Conservation (phyloP, 2,797 vertebrate species). For the Eulemur albifrons region DNA sequence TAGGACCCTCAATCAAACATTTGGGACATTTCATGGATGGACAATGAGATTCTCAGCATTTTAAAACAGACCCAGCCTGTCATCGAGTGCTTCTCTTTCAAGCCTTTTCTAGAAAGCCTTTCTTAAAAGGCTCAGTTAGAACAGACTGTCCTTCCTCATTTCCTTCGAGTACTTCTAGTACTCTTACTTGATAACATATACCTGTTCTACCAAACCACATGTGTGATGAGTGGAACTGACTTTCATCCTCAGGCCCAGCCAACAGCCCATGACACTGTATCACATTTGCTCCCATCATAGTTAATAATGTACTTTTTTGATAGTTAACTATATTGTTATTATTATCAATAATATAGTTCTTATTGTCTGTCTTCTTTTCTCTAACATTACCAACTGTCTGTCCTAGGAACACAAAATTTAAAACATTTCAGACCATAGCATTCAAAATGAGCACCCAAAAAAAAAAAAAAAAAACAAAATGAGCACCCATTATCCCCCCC, state of each 20-base stretch:
- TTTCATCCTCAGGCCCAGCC: not conserved
- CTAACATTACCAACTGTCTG: not conserved
- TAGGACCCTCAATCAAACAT: slow-evolving; percentile 28
- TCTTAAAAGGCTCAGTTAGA: not conserved
- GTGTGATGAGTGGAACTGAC: not conserved
- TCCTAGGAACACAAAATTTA: not conserved
- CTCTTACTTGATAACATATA: not conserved
- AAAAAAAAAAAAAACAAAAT: too few relatives aligned
- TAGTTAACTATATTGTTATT: not conserved
- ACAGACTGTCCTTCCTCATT: not conserved
- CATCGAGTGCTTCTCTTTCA: not conserved
- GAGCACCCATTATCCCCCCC: not conserved
- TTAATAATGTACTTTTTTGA: not conserved
- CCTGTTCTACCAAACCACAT: not conserved
- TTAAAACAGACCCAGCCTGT: not conserved
- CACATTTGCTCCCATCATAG: not conserved
- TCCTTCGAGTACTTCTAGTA: not conserved
- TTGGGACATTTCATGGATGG: not conserved
- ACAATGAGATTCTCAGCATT: slow-evolving; percentile 18
- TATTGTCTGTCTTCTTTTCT: not conserved
- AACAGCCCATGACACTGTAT: not conserved
- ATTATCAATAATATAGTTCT: not conserved
- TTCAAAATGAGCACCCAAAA: not conserved
- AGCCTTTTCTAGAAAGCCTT: not conserved
- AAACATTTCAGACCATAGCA: slow-evolving; percentile 18